These are phyloP conservation scores for Thereva unica DNA, from an alignment of 2,888 invertebrate genomes.

Conservation along the genomic window DNA sequence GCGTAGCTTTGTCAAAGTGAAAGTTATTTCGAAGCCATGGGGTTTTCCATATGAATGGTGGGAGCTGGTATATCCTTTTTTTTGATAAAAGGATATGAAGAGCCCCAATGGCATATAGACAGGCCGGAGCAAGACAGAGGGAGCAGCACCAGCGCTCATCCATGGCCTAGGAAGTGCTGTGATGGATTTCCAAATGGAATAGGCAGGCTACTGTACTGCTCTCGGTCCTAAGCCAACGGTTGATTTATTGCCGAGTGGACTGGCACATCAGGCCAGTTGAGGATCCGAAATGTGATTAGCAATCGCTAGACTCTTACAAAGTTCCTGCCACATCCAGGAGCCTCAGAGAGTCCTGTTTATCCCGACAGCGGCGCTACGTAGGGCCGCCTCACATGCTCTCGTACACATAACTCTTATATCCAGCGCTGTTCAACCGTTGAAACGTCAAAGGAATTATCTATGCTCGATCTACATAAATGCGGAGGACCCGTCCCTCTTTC, in stretches of 20 bases:
- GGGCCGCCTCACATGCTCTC: background rate
- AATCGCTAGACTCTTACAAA: background rate
- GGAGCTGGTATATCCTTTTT: background rate
- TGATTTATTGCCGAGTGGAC: constrained; percentile 27
- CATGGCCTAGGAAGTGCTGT: constrained; percentile 17
- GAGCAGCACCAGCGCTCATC: constrained; percentile 4
- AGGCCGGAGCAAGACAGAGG: too few relatives aligned
- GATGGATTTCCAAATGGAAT: constrained; percentile 25
- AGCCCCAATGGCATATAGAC: constrained; percentile 1
- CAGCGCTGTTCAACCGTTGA: constrained; percentile 27
- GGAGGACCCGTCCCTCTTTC: constrained; percentile 22
- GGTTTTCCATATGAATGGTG: background rate
- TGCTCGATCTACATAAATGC: constrained; percentile 25
- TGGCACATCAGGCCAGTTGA: constrained; percentile 19
- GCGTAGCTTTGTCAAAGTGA: constrained; percentile 30
- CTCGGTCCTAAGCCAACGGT: constrained; percentile 24
- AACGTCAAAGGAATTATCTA: constrained; percentile 31
- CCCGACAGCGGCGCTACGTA: constrained; percentile 3
- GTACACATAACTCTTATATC: constrained; percentile 11
- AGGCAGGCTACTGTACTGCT: constrained; percentile 21
- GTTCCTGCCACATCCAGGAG: too few relatives aligned
- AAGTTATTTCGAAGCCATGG: constrained; percentile 6
- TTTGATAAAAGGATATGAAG: background rate
- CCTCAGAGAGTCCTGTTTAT: too few relatives aligned
- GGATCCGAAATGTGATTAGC: constrained; percentile 30